phyloP scores from a whole-genome alignment of 2,113 vertebrate species.

The Ploceus nigricollis region DNA sequence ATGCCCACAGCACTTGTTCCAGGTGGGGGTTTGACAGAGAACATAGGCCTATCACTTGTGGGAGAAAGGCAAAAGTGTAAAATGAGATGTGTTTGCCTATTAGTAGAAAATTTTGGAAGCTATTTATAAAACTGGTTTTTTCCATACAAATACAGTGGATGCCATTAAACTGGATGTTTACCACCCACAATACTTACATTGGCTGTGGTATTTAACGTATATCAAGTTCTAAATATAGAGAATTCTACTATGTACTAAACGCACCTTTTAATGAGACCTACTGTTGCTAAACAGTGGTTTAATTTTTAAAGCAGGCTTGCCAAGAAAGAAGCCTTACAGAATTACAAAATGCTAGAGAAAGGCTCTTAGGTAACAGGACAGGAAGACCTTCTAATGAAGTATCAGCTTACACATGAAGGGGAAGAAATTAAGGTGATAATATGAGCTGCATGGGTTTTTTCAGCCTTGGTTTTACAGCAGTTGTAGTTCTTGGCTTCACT shows the following conservation, averaged over 20 bases:
- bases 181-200: neutral
- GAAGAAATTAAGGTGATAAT: neutral
- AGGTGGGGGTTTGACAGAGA: neutral
- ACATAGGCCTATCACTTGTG: neutral
- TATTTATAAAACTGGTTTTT: neutral
- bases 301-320: constrained; percentile 5
- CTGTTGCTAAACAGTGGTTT: constrained; percentile 2
- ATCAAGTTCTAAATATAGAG: constrained; percentile 11
- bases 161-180: constrained; percentile 29
- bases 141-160: neutral
- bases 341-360: neutral
- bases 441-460: neutral
- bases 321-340: neutral
- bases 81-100: neutral
- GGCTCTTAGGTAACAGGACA: neutral
- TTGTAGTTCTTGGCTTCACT: neutral
- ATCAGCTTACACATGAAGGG: neutral
- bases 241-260: constrained; percentile 3
- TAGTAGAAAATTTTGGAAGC: constrained; percentile 11
- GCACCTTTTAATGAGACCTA: constrained; percentile 35
- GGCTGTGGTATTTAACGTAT: neutral
- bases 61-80: neutral
- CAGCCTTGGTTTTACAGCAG: neutral
- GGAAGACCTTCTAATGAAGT: neutral
- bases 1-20: neutral